Base-by-base conservation (phyloP, 2,113 vertebrate species). In the Solea senegalensis region DNA sequence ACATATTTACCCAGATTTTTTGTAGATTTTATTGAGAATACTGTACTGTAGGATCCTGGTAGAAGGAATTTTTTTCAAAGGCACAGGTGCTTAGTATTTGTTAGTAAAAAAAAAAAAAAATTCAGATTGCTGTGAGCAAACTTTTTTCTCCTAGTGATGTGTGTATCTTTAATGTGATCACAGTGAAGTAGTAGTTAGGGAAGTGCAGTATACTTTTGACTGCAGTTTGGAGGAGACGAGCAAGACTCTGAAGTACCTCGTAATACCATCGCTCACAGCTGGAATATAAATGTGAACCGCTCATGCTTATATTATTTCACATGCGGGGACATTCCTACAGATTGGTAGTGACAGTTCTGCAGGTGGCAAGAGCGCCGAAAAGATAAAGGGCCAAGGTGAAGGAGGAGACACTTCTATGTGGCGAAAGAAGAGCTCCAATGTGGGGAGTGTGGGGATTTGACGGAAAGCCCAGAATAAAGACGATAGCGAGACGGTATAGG, bases 261-360 rank as follows among this genome's bases (percentile, higher is more conserved):
- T 69, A 67, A 68, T 72, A 52, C 53, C 0, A 34, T 28, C 62
- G 55, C 59, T 50, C 79, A 83, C 66, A 75, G 70, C 57, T 73
- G 67, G 52, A 63, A 61, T 72, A 74, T 80, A 82, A 87, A 88
- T 76, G 80, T 79, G 57, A 79, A 82, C 53, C 66, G 67, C 57
- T 69, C 72, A 15, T 78, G 75, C 70, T 74, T 80, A 69, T 74
- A 76, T 84, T 74, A 76, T 84, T 66, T 79, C 76, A 56, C 69
- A 81, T 72, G 27, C 51, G 48, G 67, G 60, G 69, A 74, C 86
- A 79, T 75, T 61, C 82, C 59, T 66, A 70, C 55, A 83, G 83
- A 88, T 84, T 83, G 78, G 72, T 69, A 63, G 49, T 74, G 82
- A 84, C 74, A 80, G 66, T 65, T 76, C 64, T 74, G 80, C 73